Evolutionary conservation across 2,888 invertebrate species (phyloP), one percentile per base, ranked within the genome.

Genomic region (Acleris cristana): DNA sequence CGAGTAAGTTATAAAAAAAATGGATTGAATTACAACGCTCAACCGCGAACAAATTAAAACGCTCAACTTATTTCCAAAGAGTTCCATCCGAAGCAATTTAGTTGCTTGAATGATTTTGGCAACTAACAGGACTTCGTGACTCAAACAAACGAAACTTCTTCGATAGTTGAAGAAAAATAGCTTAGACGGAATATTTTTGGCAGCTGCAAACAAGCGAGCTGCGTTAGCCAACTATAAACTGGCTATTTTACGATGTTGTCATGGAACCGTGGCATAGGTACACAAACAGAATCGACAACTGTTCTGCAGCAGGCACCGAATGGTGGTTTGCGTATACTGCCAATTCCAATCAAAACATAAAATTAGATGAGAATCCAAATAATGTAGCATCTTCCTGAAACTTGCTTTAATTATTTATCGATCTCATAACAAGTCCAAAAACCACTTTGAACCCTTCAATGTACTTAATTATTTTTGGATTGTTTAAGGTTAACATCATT

Each of bases 161-260:
- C n/a, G 51, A 60, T 26, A 51, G 49, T 49, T 49, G n/a, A 51
- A 49, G 19, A 23, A 60, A 60, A 30, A 26, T 26, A 0, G 58
- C 23, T 18, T 23, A 40, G 45, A 4, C 26, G 23, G 53, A 48
- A 58, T 48, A 48, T 60, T 55, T 70, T 69, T 69, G 59, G 56
- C 61, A 67, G 63, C 67, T 65, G 68, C 62, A 64, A 72, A 72
- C 72, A 74, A 73, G 74, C 71, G 72, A 73, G 70, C 48, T 19
- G 19, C 72, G 71, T 76, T 74, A 67, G 72, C 62, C 65, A 53
- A 55, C 72, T 67, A 80, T 81, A 81, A 81, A 81, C 64, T 73
- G 69, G 59, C 52, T 72, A 74, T 71, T 80, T 81, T 81, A 81
- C 72, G 70, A 67, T 79, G 79, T 76, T 80, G 74, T 74, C 74